Conservation (phyloP, 2,888 invertebrate species). For the Doris montereyensis region DNA sequence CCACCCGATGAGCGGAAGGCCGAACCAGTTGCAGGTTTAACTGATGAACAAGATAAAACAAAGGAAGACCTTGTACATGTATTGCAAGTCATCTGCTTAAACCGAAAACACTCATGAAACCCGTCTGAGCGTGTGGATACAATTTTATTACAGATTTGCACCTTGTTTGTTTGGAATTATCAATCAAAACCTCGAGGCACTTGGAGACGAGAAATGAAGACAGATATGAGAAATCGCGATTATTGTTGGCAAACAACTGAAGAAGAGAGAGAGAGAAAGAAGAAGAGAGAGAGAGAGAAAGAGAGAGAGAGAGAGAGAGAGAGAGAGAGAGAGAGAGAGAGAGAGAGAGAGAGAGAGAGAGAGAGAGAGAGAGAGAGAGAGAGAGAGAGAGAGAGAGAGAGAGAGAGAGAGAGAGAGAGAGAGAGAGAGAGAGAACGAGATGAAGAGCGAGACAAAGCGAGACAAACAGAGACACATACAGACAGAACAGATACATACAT, state of each 20-base stretch:
- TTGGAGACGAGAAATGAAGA: background rate
- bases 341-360: background rate
- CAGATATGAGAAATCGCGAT: background rate
- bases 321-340: no score
- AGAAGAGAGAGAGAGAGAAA: background rate
- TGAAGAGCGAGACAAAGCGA: constrained; percentile 10
- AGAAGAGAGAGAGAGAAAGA: background rate
- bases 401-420: constrained; percentile 36
- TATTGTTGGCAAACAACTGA: no score
- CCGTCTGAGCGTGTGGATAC: no score
- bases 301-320: background rate
- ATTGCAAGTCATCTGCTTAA: no score
- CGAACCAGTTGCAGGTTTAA: background rate
- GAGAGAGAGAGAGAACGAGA: background rate
- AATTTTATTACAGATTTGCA: no score
- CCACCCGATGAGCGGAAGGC: no score
- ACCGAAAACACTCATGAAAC: no score
- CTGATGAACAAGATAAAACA: background rate
- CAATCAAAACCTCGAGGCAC: background rate
- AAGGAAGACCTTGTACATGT: background rate
- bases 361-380: constrained; percentile 15
- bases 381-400: constrained; percentile 20
- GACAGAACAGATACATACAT: no score
- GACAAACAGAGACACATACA: background rate
- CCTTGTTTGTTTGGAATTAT: no score